Conservation (phyloP, 2,888 invertebrate genomes). For the Hipparchia semele region DNA sequence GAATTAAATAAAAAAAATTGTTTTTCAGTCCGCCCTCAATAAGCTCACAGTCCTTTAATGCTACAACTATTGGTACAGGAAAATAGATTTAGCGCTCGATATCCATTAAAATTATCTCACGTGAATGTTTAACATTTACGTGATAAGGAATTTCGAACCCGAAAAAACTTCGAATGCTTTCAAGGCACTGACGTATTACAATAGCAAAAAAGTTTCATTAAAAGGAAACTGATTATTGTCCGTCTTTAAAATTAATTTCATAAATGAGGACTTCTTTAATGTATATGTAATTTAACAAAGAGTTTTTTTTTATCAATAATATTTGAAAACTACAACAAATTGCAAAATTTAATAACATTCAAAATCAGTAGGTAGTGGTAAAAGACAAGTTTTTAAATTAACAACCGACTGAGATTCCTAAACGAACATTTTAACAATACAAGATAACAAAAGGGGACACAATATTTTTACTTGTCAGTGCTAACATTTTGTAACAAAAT, state of each 20-base stretch:
- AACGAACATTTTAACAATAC: constrained; percentile 28
- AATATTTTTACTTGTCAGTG: constrained; percentile 39
- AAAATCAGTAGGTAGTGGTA: not conserved
- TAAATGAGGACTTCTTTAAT: not conserved
- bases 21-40: constrained; percentile 37
- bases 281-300: not conserved
- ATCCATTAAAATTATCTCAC: constrained; percentile 45
- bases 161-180: constrained; percentile 48
- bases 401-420: constrained; percentile 39
- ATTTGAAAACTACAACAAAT: not conserved
- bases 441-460: constrained; percentile 26
- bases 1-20: constrained; percentile 40
- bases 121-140: constrained; percentile 45
- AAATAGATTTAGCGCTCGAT: constrained; percentile 35
- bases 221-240: constrained; percentile 6
- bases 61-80: constrained; percentile 35
- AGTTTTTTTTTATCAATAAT: constrained; percentile 1
- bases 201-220: constrained; percentile 7
- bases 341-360: not conserved
- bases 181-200: constrained; percentile 56
- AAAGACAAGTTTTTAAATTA: constrained; percentile 10
- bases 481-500: constrained; percentile 35
- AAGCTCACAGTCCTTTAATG: constrained; percentile 37
- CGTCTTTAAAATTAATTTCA: constrained; percentile 1
- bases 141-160: constrained; percentile 40